Conservation (phyloP, 1,140 invertebrate genomes). For the Nasonia giraulti region DNA sequence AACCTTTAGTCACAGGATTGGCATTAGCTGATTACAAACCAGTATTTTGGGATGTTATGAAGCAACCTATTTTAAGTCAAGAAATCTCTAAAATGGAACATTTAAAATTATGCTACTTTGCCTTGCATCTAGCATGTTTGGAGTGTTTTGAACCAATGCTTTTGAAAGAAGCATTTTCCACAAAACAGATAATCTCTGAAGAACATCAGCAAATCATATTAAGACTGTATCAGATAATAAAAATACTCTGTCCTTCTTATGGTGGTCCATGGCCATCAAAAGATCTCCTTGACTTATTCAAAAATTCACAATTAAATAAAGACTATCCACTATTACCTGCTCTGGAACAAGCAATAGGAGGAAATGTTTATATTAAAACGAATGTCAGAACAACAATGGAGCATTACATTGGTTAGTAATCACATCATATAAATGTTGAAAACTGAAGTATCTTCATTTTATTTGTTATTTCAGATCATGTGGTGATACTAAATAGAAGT, state of each 20-base stretch:
- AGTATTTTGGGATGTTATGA: slow-evolving; percentile 73
- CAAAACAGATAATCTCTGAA: slow-evolving; percentile 24
- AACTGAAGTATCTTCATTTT: slow-evolving; percentile 13
- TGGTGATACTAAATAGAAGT: slow-evolving; percentile 68
- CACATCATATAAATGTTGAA: background rate
- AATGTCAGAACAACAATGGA: slow-evolving; percentile 70
- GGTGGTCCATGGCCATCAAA: slow-evolving; percentile 65
- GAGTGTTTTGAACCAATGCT: slow-evolving; percentile 75
- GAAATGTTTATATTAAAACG: slow-evolving; percentile 69
- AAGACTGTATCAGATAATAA: slow-evolving; percentile 77
- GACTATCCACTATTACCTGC: slow-evolving; percentile 66
- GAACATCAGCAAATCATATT: slow-evolving; percentile 56
- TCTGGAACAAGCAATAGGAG: slow-evolving; percentile 72
- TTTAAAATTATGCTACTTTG: slow-evolving; percentile 68
- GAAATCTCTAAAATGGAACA: slow-evolving; percentile 64
- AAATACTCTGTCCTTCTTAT: slow-evolving; percentile 73
- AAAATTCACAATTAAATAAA: slow-evolving; percentile 25
- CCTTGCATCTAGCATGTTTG: slow-evolving; percentile 74
- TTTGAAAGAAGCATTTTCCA: slow-evolving; percentile 72
- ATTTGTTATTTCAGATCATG: slow-evolving; percentile 72
- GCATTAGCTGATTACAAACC: slow-evolving; percentile 78
- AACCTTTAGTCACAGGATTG: slow-evolving; percentile 73
- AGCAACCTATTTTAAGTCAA: slow-evolving; percentile 66
- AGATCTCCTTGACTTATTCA: slow-evolving; percentile 54
- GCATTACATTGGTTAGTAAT: slow-evolving; percentile 71